A percentile compares a stretch with the other conserved stretches of the same genome.
Conservation (phyloP, 2,888 invertebrate genomes). For the Ichneumon xanthorius region DNA sequence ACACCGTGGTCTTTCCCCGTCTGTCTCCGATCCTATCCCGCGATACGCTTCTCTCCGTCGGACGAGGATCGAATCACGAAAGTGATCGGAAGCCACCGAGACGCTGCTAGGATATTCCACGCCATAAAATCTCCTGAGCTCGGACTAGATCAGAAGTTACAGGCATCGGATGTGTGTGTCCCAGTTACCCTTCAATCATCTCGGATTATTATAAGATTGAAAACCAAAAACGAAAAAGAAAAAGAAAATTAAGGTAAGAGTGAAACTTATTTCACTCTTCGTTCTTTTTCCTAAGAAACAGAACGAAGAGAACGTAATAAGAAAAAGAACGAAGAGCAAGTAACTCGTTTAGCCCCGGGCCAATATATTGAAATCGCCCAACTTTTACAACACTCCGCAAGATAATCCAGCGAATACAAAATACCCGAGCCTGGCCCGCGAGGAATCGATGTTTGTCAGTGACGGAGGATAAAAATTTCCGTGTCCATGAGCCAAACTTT, state of each 20-base stretch:
- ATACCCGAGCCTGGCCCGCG: background rate
- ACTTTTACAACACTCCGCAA: background rate
- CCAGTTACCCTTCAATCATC: conserved; percentile 2
- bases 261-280: background rate
- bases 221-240: background rate
- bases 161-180: conserved; percentile 11
- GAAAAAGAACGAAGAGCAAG: background rate
- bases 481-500: background rate
- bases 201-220: conserved; percentile 16
- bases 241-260: background rate
- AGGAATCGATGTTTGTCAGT: background rate
- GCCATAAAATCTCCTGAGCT: conserved; percentile 39
- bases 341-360: background rate
- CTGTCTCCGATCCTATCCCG: conserved; percentile 21
- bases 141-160: conserved; percentile 56
- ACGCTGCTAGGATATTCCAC: conserved; percentile 18
- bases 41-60: conserved; percentile 62
- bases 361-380: conserved; percentile 2
- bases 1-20: conserved; percentile 27
- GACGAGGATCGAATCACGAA: conserved; percentile 55
- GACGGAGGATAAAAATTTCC: background rate
- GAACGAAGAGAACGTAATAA: background rate
- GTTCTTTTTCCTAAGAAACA: background rate
- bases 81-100: conserved; percentile 27
- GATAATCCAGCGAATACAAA: conserved; percentile 7